Evolutionary conservation across 2,797 vertebrate genomes (phyloP).

Genomic region (Spinus olivaceus): DNA sequence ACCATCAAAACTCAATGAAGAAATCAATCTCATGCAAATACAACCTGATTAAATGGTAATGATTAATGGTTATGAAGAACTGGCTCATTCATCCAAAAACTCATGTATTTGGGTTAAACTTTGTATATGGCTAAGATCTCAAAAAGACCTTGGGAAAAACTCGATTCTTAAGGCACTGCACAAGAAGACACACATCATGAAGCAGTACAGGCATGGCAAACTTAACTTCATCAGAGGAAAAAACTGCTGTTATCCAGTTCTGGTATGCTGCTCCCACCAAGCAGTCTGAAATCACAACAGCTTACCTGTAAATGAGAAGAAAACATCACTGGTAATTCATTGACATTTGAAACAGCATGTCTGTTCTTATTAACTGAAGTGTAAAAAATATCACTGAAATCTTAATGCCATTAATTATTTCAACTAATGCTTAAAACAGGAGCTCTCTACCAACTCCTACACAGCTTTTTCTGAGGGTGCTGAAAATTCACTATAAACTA

Average conservation of each 20-base stretch:
- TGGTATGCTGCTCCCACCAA: not conserved
- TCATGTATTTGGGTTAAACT: not conserved
- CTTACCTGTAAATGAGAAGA: not conserved
- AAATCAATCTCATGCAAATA: not conserved
- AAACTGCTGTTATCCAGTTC: not conserved
- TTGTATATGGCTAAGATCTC: not conserved
- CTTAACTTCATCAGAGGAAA: not conserved
- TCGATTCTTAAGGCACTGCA: not conserved
- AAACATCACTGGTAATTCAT: not conserved
- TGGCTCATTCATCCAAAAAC: not conserved
- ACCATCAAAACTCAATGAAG: not conserved
- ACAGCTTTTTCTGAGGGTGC: constrained; percentile 6
- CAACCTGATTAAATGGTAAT: not conserved
- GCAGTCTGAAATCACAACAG: not conserved
- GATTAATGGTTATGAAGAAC: not conserved
- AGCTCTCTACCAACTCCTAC: constrained; percentile 5
- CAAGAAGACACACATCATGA: not conserved
- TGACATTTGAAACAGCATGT: not conserved
- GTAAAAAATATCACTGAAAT: not conserved
- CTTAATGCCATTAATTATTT: not conserved
- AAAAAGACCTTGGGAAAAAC: not conserved
- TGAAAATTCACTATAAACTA: constrained; percentile 23
- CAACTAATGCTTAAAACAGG: constrained; percentile 35
- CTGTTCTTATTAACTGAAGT: constrained; percentile 16
- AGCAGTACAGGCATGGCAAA: not conserved